Conservation (phyloP, 2,888 invertebrate species). For the Hyposoter dolosus region DNA sequence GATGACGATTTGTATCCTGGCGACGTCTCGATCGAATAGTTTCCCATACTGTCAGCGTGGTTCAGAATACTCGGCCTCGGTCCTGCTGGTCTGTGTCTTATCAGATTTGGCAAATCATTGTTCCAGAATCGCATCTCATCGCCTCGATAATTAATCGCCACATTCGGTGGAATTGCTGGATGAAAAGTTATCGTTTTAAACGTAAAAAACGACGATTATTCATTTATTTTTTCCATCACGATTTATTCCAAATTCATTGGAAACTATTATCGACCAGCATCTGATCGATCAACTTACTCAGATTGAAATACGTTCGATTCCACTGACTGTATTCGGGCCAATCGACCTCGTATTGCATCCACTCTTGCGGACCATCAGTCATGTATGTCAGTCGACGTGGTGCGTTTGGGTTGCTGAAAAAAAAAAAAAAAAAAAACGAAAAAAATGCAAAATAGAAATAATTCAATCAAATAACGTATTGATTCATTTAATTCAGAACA, state of each 20-base stretch:
- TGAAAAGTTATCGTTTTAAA: slow-evolving; percentile 61
- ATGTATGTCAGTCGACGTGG: slow-evolving; percentile 89
- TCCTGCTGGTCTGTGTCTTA: slow-evolving; percentile 84
- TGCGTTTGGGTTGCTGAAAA: slow-evolving; percentile 90
- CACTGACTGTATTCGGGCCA: slow-evolving; percentile 94
- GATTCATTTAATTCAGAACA: slow-evolving; percentile 3
- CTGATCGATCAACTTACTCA: slow-evolving; percentile 87
- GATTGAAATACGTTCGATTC: slow-evolving; percentile 91
- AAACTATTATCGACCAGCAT: background rate
- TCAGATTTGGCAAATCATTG: slow-evolving; percentile 91
- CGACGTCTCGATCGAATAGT: slow-evolving; percentile 76
- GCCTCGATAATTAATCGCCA: slow-evolving; percentile 91
- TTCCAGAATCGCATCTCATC: slow-evolving; percentile 94
- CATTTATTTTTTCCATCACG: background rate
- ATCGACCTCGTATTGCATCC: slow-evolving; percentile 90
- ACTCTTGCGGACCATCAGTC: slow-evolving; percentile 88
- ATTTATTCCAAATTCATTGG: background rate
- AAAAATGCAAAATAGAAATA: background rate
- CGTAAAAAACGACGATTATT: background rate
- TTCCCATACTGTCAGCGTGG: slow-evolving; percentile 77
- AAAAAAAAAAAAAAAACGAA: slow-evolving; percentile 51
- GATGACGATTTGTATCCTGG: slow-evolving; percentile 69
- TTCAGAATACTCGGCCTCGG: slow-evolving; percentile 78
- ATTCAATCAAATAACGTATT: background rate
- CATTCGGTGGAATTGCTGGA: slow-evolving; percentile 91